Conservation (phyloP, 1,140 invertebrate genomes). For the Rhynchophorus ferrugineus region DNA sequence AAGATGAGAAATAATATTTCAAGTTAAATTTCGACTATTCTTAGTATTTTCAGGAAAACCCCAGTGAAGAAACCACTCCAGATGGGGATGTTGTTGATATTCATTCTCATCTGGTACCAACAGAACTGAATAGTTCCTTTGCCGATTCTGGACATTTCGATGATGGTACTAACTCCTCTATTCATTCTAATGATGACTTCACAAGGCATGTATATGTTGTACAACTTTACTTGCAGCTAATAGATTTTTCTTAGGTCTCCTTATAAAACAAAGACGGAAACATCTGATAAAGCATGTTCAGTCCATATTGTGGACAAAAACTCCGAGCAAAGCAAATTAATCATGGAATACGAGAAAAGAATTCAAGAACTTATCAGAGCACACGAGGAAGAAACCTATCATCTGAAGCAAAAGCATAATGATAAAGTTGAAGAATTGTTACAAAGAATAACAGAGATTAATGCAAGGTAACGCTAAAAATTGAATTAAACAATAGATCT, state of each 20-base stretch:
- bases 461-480: conserved; percentile 64
- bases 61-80: conserved; percentile 23
- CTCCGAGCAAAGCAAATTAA: conserved; percentile 57
- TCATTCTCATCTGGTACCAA: conserved; percentile 34
- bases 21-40: neutral
- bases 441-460: conserved; percentile 70
- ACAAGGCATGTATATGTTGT: conserved; percentile 3
- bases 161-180: conserved; percentile 49
- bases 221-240: neutral
- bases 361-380: conserved; percentile 63
- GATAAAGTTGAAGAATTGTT: conserved; percentile 70
- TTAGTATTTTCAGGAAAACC: conserved; percentile 19
- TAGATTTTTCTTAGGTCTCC: conserved; percentile 15
- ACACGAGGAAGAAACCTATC: conserved; percentile 61
- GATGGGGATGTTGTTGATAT: conserved; percentile 11
- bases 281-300: conserved; percentile 48
- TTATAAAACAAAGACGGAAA: conserved; percentile 37
- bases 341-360: conserved; percentile 61
- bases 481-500: neutral
- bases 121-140: conserved; percentile 61
- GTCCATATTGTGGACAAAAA: conserved; percentile 46
- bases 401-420: conserved; percentile 67
- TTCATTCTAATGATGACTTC: conserved; percentile 58
- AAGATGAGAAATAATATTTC: too few species aligned
- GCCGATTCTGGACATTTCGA: conserved; percentile 82